phyloP scores from a whole-genome alignment of 2,797 vertebrate species.

The Zalophus californianus region DNA sequence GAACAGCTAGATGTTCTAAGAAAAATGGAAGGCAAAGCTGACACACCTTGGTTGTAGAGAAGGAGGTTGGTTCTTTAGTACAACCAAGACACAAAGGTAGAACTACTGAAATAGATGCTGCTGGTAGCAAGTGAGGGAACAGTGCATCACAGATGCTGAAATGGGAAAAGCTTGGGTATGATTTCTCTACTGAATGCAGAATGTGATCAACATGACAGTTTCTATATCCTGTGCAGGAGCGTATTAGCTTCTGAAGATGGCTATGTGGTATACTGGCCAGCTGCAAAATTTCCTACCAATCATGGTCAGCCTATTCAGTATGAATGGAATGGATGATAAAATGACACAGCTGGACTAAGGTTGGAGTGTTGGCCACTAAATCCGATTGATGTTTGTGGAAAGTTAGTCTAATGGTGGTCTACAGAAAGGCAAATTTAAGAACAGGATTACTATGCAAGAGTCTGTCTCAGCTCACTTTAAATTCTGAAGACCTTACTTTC shows the following conservation, averaged over 20 bases:
- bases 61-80: neutral
- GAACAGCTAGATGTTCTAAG: neutral
- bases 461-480: neutral
- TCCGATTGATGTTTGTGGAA: neutral
- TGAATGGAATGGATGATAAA: neutral
- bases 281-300: neutral
- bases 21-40: neutral
- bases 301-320: neutral
- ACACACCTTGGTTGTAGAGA: neutral
- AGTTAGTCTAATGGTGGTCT: neutral
- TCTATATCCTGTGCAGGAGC: neutral
- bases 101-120: neutral
- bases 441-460: neutral
- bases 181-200: neutral
- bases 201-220: neutral
- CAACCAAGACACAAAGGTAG: neutral
- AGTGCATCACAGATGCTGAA: neutral
- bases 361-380: neutral
- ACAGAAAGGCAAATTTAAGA: neutral
- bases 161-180: neutral
- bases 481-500: neutral
- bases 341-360: neutral
- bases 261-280: neutral
- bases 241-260: neutral
- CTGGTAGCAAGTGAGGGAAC: neutral